Conservation (phyloP, 2,113 vertebrate genomes). For the Mastomys natalensis region DNA sequence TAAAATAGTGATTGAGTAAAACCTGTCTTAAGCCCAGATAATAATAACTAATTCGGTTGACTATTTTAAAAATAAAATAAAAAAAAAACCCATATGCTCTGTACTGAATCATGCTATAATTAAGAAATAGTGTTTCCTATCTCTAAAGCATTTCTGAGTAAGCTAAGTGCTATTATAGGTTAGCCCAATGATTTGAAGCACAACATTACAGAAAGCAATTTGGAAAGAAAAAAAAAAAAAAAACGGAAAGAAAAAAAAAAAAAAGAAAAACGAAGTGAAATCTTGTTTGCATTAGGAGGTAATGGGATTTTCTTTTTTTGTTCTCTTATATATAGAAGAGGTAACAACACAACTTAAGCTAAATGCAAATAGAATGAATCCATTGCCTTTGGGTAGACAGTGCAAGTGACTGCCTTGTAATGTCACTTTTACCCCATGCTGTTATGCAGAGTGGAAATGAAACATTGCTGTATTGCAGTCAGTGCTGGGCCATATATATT, state of each 20-base stretch:
- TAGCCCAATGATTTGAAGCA: neutral
- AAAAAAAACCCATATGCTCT: neutral
- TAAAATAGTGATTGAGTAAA: neutral
- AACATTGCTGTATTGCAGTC: constrained; percentile 55
- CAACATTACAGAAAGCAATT: constrained; percentile 32
- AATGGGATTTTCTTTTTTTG: constrained; percentile 48
- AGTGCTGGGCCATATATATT: constrained; percentile 63
- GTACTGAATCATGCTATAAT: neutral
- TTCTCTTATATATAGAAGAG: neutral
- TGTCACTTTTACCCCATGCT: constrained; percentile 79
- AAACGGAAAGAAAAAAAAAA: neutral
- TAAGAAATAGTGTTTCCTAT: constrained; percentile 40
- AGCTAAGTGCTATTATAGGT: constrained; percentile 1
- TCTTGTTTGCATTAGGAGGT: constrained; percentile 65
- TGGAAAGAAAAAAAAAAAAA: neutral
- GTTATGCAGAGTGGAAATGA: constrained; percentile 61
- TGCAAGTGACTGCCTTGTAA: constrained; percentile 66
- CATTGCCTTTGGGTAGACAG: constrained; percentile 68
- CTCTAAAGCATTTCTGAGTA: neutral
- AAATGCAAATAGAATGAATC: constrained; percentile 64
- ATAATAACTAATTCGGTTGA: constrained; percentile 11
- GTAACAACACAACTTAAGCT: constrained; percentile 63
- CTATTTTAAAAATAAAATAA: neutral
- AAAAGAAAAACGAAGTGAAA: neutral
- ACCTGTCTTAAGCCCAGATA: neutral